These are phyloP conservation scores for Pelvicachromis taeniatus DNA, from an alignment of 2,113 vertebrate genomes.

Conservation along the genomic window DNA sequence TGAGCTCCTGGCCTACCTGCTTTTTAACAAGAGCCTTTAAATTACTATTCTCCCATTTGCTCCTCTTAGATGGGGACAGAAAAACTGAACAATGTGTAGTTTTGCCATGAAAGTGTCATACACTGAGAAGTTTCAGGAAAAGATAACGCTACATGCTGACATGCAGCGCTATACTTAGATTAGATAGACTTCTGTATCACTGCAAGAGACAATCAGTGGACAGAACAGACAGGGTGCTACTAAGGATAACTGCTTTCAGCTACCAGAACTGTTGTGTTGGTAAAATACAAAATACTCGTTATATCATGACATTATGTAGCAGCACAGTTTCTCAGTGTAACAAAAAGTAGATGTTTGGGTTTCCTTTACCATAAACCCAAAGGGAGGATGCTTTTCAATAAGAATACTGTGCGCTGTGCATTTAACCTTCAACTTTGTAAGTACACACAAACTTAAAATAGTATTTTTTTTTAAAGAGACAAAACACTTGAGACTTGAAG, in stretches of 20 bases:
- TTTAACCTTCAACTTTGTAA: background rate
- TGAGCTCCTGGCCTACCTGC: conserved; percentile 28
- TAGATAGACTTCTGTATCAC: background rate
- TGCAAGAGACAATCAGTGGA: background rate
- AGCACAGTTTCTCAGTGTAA: background rate
- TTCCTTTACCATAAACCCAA: background rate
- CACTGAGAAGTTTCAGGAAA: background rate
- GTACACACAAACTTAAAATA: background rate
- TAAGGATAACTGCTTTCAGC: background rate
- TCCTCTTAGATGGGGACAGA: conserved; percentile 8
- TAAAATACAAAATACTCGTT: background rate
- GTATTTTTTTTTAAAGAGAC: background rate
- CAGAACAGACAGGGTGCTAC: background rate
- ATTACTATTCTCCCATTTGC: conserved; percentile 29
- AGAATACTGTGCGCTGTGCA: background rate
- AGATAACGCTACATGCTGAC: background rate
- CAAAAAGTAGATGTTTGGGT: background rate
- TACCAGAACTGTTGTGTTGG: background rate
- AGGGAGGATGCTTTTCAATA: background rate
- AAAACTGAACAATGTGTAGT: conserved; percentile 19
- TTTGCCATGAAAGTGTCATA: background rate
- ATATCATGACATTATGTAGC: background rate
- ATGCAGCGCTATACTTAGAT: background rate
- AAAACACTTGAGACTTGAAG: background rate
- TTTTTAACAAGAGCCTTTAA: conserved; percentile 49